Base-by-base conservation (phyloP, 2,888 invertebrate genomes). In the Ophioninae sp. region DNA sequence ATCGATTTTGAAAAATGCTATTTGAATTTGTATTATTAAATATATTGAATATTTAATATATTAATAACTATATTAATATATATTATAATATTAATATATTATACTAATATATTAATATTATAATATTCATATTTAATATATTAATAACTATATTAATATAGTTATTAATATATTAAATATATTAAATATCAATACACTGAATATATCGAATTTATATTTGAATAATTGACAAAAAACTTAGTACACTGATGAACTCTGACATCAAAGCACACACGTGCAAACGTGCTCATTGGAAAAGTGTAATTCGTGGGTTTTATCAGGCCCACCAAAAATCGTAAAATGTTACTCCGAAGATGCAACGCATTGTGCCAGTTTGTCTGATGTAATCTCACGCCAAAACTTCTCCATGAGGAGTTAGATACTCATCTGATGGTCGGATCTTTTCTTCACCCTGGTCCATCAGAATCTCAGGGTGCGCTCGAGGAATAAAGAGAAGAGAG, bases 191-290 rank as follows among this genome's bases (percentile, higher is more conserved):
- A 30, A 30, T 30, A 30, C 3, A 30, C 3, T 3, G 3, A 30
- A 30, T 30, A 30, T 30, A 30, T 30, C 3, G 30, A 30, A 30
- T 30, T 2, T 30, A 30, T 92, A 91, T 92, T 91, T 92, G 90
- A 91, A 90, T 3, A 30, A 30, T 30, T 30, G 30, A 92, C 92
- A 91, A 92, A 92, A 92, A 92, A 92, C 91, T 92, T 92, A 92
- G 90, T n/a, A 89, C 87, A 88, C 90, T 89, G 30, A 90, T 92
- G 91, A 92, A 90, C 91, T 91, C 91, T 91, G 89, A 90, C 80
- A 76, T 41, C 17, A 65, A 39, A 10, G 7, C 39, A 39, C n/a
- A 39, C n/a, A 57, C 21, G 8, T 69, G 30, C 59, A 30, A 44
- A 3, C 50, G 13, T 70, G 7, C 81, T 79, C 82, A 74, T 78